Base-by-base conservation (phyloP, 2,797 vertebrate genomes). In the Thunnus albacares region DNA sequence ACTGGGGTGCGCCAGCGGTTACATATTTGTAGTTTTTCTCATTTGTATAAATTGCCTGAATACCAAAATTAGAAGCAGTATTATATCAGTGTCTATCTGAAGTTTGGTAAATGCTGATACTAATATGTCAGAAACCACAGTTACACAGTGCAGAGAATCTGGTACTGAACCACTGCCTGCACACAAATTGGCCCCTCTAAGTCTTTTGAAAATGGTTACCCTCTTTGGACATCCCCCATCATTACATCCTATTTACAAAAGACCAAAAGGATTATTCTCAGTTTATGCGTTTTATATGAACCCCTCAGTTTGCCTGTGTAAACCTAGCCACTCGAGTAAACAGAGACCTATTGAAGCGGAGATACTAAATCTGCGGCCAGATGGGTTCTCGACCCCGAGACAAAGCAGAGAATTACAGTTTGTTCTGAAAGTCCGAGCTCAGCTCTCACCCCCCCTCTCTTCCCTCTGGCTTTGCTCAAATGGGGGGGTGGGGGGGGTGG, bases 161-260 rank as follows among this genome's bases (percentile, higher is more conserved):
- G 52, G 41, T 66, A 10, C 66, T 49, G 68, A 91, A 79, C 61
- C 62, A 13, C 60, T 61, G 79, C 68, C 72, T 64, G 79, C 71
- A 60, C 75, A 62, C 64, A 80, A 74, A 86, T 71, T 81, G 66
- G 57, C 67, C 70, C 73, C 69, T 72, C 58, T 78, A 68, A 84
- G 63, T 66, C 72, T 77, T 77, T 84, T 87, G 47, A 81, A 72
- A 86, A 57, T 64, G 75, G 57, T 69, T 79, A 52, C 64, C 82
- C 80, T 89, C 79, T 75, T 63, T 83, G 82, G 82, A 85, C 85
- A 81, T 72, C 77, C 83, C 82, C 83, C 79, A 33, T 90, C 85
- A 91, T 89, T 90, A 92, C 89, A 90, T 88, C 83, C 83, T 92
- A 90, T 93, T 92, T 92, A 92, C 87, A 80, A 85, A 84, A 88